Conservation (phyloP, 2,113 vertebrate species). For the Stegostoma tigrinum region DNA sequence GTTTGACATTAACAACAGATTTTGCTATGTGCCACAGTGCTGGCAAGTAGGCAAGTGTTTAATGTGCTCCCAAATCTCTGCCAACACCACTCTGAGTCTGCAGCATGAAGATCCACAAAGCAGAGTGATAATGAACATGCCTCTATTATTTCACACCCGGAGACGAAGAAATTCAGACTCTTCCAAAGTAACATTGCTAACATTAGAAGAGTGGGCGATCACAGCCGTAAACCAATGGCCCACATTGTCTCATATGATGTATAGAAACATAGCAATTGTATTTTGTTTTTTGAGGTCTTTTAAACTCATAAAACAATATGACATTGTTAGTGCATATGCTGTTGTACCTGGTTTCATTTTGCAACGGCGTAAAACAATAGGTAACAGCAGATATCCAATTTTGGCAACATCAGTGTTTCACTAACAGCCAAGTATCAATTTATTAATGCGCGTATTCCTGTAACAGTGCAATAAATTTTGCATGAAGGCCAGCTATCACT, state of each 20-base stretch:
- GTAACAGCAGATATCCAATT: conserved; percentile 21
- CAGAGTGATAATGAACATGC: not conserved
- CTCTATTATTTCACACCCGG: not conserved
- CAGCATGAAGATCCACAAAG: not conserved
- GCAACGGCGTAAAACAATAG: no score
- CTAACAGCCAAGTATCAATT: conserved; percentile 20
- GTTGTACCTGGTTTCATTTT: not conserved
- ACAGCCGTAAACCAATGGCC: not conserved
- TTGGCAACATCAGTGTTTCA: not conserved
- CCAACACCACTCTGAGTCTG: not conserved
- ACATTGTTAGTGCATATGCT: not conserved
- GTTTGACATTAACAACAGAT: not conserved
- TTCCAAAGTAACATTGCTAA: not conserved
- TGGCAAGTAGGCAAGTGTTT: not conserved
- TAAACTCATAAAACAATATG: not conserved
- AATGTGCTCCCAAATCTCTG: not conserved
- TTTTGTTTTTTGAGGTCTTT: not conserved
- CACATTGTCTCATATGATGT: not conserved
- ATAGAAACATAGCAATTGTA: not conserved
- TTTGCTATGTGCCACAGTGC: not conserved
- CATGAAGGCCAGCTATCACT: not conserved
- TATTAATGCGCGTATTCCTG: conserved; percentile 10
- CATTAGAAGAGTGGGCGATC: not conserved
- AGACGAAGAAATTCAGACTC: not conserved
- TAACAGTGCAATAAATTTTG: conserved; percentile 31